These are phyloP conservation scores for Gallirallus australis DNA, from an alignment of 2,797 vertebrate species.

Conservation along the genomic window DNA sequence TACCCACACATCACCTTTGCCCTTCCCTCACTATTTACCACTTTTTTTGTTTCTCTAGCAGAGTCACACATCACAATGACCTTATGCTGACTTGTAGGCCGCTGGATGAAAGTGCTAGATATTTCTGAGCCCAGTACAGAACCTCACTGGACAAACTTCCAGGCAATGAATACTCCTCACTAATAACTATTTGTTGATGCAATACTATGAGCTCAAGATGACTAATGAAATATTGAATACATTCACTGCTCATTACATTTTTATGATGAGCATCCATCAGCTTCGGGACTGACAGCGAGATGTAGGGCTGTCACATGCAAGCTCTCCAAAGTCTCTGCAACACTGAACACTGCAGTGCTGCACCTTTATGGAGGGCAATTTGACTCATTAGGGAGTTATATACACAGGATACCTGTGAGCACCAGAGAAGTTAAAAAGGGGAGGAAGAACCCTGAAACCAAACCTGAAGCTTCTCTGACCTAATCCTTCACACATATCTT, in stretches of 20 bases:
- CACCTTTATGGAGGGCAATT: background rate
- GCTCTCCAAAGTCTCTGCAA: background rate
- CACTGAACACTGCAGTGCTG: rapidly evolving
- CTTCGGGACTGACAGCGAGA: background rate
- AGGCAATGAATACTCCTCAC: background rate
- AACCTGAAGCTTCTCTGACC: background rate
- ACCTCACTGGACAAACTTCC: background rate
- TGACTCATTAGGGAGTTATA: background rate
- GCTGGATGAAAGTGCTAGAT: background rate
- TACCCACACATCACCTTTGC: background rate
- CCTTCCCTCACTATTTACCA: background rate
- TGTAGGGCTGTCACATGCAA: background rate
- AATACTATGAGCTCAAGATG: background rate
- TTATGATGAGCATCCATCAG: background rate
- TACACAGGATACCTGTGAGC: background rate
- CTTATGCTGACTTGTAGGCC: background rate
- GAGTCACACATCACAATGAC: background rate
- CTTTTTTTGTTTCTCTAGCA: background rate
- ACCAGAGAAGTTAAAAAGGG: background rate
- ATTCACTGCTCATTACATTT: background rate
- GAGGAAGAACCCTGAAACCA: background rate
- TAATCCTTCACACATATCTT: background rate
- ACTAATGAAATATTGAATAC: background rate
- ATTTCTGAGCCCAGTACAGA: background rate
- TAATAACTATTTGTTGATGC: background rate